phyloP scores from a whole-genome alignment of 2,797 vertebrate species.

The Lepilemur ruficaudatus region DNA sequence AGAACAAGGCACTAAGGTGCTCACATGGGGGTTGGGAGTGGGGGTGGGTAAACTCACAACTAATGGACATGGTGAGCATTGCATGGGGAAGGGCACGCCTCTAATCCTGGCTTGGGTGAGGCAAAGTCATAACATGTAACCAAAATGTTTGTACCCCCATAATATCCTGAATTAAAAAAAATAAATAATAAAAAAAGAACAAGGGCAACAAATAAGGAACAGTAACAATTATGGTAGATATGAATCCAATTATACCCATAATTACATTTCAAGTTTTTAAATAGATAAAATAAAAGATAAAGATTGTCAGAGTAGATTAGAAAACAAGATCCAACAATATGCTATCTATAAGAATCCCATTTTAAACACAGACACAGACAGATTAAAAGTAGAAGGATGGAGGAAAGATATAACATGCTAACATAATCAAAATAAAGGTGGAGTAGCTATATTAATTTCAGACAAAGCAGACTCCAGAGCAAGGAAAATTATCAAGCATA shows the following conservation, averaged over 20 bases:
- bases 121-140: too few species aligned
- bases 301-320: neutral
- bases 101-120: too few species aligned
- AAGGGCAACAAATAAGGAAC: neutral
- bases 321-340: neutral
- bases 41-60: too few species aligned
- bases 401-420: neutral
- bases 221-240: neutral
- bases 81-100: too few species aligned
- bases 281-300: neutral
- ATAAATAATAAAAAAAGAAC: too few species aligned
- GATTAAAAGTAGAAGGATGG: neutral
- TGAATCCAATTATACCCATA: neutral
- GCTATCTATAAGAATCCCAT: neutral
- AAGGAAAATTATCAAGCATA: neutral
- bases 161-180: too few species aligned
- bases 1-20: neutral
- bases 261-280: neutral
- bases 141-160: too few species aligned
- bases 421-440: neutral
- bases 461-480: neutral
- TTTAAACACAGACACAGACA: neutral
- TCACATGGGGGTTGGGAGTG: too few species aligned
- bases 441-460: neutral
- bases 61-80: too few species aligned